Evolutionary conservation across 2,797 vertebrate species (phyloP), one percentile per base, ranked within the genome.

Genomic region (Cryptoprocta ferox): DNA sequence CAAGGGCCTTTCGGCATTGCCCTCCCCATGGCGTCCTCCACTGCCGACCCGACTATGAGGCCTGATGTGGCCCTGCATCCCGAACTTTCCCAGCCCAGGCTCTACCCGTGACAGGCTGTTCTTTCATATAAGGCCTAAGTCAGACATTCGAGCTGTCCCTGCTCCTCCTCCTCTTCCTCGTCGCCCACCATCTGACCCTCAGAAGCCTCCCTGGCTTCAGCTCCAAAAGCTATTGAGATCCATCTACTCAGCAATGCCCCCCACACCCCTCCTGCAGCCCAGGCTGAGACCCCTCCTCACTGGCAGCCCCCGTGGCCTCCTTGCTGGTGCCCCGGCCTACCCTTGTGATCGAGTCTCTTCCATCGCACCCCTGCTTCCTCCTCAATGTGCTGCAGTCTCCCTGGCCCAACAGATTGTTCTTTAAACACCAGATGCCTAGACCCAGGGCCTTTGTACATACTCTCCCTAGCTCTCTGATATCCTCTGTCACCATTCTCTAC

Each of bases 81-180:
- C 18, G 30, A 59, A 21, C 53, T 53, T 53, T 21, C n/a, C 26
- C 18, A 11, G 9, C 39, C 65, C 39, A 9, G 19, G 35, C 56
- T 30, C 28, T 5, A 53, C 16, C 61, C 1, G 4, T 0, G 0
- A 6, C 61, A 63, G 61, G 61, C 35, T 2, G 26, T 15, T 73
- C 73, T n/a, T 37, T 63, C 73, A 35, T 15, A 4, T 3, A 35
- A n/a, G 65, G 35, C 53, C 39, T 1, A 50, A 61, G 42, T 32
- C 89, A 73, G 89, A 32, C 50, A 56, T 35, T 13, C 2, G 2
- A 24, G 83, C 32, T 79, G 39, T 30, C 39, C 8, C 78, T 37
- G 65, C 28, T 16, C 26, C 11, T 10, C 24, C 35, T 18, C 39
- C 9, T 19, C 70, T 12, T 48, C 21, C 11, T 48, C 24, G 4